A percentile compares a stretch with the other conserved stretches of the same genome.
Evolutionary conservation across 2,113 vertebrate genomes (phyloP).

Genomic region (Oncorhynchus keta): DNA sequence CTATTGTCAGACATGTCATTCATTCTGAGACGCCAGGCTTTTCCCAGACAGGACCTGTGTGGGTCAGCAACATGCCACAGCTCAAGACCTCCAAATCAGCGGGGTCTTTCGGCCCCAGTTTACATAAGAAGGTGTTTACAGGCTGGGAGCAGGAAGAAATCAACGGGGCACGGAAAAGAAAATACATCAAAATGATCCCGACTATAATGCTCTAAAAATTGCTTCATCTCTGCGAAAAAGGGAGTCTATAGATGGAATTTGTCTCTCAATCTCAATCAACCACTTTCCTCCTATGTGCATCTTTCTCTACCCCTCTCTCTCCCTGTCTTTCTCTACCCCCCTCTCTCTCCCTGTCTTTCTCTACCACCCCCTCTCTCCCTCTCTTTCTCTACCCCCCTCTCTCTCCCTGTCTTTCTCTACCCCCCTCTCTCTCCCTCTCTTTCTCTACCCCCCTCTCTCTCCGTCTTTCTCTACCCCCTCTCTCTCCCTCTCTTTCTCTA

Average conservation of each 20-base stretch:
- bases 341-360: too few species aligned
- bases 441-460: too few species aligned
- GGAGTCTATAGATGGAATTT: neutral
- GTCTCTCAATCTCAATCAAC: neutral
- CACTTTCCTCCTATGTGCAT: neutral
- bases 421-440: too few species aligned
- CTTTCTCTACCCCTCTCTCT: neutral
- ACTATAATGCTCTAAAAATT: constrained; percentile 25
- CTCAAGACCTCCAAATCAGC: constrained; percentile 38
- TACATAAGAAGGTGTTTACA: constrained; percentile 36
- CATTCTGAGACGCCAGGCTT: constrained; percentile 1
- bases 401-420: too few species aligned
- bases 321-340: neutral
- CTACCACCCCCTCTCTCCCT: neutral
- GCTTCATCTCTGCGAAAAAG: neutral
- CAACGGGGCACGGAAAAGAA: neutral
- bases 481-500: too few species aligned
- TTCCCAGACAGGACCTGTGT: constrained; percentile 12
- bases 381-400: too few species aligned
- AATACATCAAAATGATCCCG: constrained; percentile 1
- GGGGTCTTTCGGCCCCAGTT: constrained; percentile 1
- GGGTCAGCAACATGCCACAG: constrained; percentile 12
- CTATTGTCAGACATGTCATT: constrained; percentile 8
- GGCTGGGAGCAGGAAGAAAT: neutral
- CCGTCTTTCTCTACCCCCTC: fast-evolving